Percentiles rank a stretch among this genome's conserved stretches.
These are phyloP conservation scores for Idaea straminata DNA, from an alignment of 2,888 invertebrate genomes.

Conservation along the genomic window DNA sequence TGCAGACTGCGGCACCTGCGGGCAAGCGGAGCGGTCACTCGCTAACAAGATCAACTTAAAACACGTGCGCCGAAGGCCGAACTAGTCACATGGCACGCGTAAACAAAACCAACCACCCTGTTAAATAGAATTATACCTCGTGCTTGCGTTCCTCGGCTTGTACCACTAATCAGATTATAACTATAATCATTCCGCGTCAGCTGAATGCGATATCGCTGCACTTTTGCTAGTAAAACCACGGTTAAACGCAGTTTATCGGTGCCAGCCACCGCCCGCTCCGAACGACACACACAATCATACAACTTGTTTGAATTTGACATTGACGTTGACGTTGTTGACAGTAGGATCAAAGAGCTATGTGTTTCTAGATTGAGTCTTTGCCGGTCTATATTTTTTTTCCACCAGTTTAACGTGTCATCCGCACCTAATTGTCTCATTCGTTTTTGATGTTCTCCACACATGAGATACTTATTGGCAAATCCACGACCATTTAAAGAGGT, in stretches of 20 bases:
- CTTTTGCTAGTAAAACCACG: neutral
- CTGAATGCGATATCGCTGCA: neutral
- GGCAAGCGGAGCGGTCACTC: neutral
- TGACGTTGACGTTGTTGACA: slow-evolving; percentile 8
- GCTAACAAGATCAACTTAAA: slow-evolving; percentile 26
- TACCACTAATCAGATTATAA: slow-evolving; percentile 18
- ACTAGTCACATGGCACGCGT: slow-evolving; percentile 49
- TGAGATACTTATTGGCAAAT: too few relatives aligned
- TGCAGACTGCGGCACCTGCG: slow-evolving; percentile 7
- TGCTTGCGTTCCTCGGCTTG: slow-evolving; percentile 1
- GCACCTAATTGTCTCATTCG: too few relatives aligned
- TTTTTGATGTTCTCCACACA: too few relatives aligned
- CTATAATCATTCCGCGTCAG: neutral
- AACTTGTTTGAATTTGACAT: slow-evolving; percentile 24
- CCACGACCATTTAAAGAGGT: too few relatives aligned
- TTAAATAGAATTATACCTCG: neutral
- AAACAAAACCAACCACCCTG: slow-evolving; percentile 36
- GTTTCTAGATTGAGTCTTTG: neutral
- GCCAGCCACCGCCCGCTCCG: slow-evolving; percentile 12
- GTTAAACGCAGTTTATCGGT: neutral
- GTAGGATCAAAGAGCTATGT: neutral
- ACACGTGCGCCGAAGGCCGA: slow-evolving; percentile 36
- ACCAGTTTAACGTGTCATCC: too few relatives aligned
- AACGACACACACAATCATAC: slow-evolving; percentile 14
- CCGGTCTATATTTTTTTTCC: too few relatives aligned